These are phyloP conservation scores for Chelidonichthys spinosus DNA, from an alignment of 2,797 vertebrate species.

Conservation along the genomic window DNA sequence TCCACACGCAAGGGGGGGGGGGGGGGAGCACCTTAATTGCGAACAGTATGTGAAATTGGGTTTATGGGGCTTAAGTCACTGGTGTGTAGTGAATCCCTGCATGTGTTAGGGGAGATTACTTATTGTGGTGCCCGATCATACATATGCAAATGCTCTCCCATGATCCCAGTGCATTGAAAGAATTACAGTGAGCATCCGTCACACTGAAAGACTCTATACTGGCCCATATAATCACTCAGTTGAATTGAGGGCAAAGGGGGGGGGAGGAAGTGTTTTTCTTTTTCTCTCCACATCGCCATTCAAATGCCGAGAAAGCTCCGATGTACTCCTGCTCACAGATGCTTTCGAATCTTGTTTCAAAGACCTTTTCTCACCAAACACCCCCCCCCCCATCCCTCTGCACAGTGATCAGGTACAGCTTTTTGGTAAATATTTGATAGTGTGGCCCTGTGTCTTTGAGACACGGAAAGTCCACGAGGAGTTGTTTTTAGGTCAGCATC, in stretches of 20 bases:
- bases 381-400: neutral
- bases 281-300: slow-evolving; percentile 51
- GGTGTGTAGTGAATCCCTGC: slow-evolving; percentile 75
- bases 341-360: slow-evolving; percentile 71
- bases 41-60: slow-evolving; percentile 62
- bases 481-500: slow-evolving; percentile 81
- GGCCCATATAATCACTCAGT: slow-evolving; percentile 76
- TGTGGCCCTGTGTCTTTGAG: slow-evolving; percentile 57
- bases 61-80: slow-evolving; percentile 73
- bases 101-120: slow-evolving; percentile 74
- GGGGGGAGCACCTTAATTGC: slow-evolving; percentile 69
- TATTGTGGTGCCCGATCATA: slow-evolving; percentile 75
- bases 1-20: neutral
- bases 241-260: slow-evolving; percentile 77
- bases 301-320: slow-evolving; percentile 36
- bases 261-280: slow-evolving; percentile 62
- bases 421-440: slow-evolving; percentile 82
- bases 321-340: slow-evolving; percentile 61
- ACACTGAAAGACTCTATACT: slow-evolving; percentile 68
- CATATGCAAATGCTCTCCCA: slow-evolving; percentile 77
- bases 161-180: slow-evolving; percentile 71
- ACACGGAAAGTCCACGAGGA: slow-evolving; percentile 60
- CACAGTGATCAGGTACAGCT: slow-evolving; percentile 59
- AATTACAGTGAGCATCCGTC: slow-evolving; percentile 77
- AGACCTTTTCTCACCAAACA: slow-evolving; percentile 63